Percentiles rank a stretch among this genome's conserved stretches.
Evolutionary conservation across 2,888 invertebrate species (phyloP).

Genomic region (Apodemia zela): DNA sequence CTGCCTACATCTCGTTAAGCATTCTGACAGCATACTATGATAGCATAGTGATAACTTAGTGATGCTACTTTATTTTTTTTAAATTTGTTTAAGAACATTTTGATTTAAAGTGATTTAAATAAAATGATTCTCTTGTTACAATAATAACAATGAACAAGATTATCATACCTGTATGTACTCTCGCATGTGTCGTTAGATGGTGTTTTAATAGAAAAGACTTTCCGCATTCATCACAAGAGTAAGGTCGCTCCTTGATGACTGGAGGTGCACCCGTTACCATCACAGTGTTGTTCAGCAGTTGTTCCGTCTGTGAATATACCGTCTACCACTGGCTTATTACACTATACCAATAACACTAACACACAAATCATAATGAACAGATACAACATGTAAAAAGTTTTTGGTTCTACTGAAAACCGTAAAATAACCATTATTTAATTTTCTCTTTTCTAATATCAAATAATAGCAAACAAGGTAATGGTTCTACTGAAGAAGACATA

Average conservation of each 20-base stretch:
- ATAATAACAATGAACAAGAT: not conserved
- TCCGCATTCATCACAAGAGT: constrained; percentile 90
- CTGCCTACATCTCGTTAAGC: too few relatives aligned
- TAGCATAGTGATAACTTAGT: too few relatives aligned
- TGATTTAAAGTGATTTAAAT: too few relatives aligned
- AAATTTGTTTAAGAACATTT: too few relatives aligned
- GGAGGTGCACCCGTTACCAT: constrained; percentile 55
- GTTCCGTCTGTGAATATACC: constrained; percentile 69
- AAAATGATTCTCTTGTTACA: not conserved
- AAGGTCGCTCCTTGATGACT: constrained; percentile 85
- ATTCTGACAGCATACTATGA: too few relatives aligned
- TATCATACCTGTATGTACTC: constrained; percentile 86
- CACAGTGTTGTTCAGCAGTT: constrained; percentile 55
- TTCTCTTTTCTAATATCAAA: too few relatives aligned
- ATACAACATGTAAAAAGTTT: not conserved
- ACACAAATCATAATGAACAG: not conserved
- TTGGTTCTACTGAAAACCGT: too few relatives aligned
- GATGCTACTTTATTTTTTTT: too few relatives aligned
- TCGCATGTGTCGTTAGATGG: constrained; percentile 90
- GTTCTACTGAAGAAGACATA: too few relatives aligned
- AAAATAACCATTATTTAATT: too few relatives aligned
- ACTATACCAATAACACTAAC: constrained; percentile 21
- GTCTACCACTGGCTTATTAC: constrained; percentile 51
- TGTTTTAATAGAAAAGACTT: constrained; percentile 92
- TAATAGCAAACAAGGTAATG: too few relatives aligned